Evolutionary conservation across 2,113 vertebrate genomes (phyloP).

Genomic region (Hiodon alosoides): DNA sequence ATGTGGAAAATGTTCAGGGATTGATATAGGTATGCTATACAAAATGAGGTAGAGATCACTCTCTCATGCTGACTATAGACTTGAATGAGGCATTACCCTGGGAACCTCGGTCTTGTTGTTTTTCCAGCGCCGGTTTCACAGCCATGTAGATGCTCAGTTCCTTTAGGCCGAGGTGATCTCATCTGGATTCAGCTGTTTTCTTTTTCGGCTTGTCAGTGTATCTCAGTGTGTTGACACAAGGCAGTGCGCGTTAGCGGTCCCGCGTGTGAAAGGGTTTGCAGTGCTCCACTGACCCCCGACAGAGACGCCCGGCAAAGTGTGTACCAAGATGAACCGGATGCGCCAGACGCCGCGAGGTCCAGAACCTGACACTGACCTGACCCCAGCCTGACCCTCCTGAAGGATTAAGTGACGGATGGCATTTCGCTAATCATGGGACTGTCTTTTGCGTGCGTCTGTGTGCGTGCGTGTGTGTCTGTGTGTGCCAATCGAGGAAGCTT

Average conservation of each 20-base stretch:
- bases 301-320: no score
- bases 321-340: not conserved
- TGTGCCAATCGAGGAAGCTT: not conserved
- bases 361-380: not conserved
- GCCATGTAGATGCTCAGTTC: not conserved
- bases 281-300: not conserved
- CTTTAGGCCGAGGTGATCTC: not conserved
- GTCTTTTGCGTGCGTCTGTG: not conserved
- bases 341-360: not conserved
- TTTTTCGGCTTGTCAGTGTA: not conserved
- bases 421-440: not conserved
- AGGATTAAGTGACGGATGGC: slow-evolving; percentile 19
- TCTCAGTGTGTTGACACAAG: not conserved
- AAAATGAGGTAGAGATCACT: not conserved
- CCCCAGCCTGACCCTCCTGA: not conserved
- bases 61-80: not conserved
- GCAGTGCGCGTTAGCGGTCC: not conserved
- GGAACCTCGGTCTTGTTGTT: not conserved
- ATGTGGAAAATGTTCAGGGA: not conserved
- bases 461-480: no score
- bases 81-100: not conserved
- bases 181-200: not conserved
- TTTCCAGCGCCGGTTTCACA: not conserved
- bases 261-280: not conserved
- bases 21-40: not conserved